A percentile compares a stretch with the other conserved stretches of the same genome.
Evolutionary conservation across 2,113 vertebrate genomes (phyloP).

Genomic region (Terrapene triunguis): DNA sequence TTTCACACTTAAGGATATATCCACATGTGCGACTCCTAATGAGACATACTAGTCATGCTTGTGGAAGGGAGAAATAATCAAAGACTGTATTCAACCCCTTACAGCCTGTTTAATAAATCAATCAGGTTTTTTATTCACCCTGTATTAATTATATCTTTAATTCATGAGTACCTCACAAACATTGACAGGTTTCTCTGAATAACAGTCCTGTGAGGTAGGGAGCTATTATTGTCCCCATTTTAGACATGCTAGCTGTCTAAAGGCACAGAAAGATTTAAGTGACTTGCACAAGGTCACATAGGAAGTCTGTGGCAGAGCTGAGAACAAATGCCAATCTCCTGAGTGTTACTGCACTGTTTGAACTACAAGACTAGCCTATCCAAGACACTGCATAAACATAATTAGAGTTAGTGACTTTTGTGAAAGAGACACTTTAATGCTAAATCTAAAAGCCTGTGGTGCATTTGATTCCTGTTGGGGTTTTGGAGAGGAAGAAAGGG

Average conservation of each 20-base stretch:
- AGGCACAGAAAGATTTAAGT: accelerated
- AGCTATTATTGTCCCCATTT: accelerated
- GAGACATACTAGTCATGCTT: neutral
- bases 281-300: neutral
- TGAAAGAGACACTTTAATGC: neutral
- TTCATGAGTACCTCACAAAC: neutral
- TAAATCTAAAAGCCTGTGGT: neutral
- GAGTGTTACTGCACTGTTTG: neutral
- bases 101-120: neutral
- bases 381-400: neutral
- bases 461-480: neutral
- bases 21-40: neutral
- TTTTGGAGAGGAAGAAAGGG: neutral
- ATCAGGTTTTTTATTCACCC: neutral
- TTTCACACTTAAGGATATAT: neutral
- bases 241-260: accelerated
- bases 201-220: neutral
- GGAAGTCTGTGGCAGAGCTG: neutral
- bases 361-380: neutral
- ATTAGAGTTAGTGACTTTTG: neutral
- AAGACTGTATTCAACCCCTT: neutral
- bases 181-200: neutral
- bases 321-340: neutral
- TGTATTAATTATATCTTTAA: neutral
- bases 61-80: neutral